Percentiles rank a stretch among this genome's conserved stretches.
Conservation (phyloP, 2,797 vertebrate species). For the Sebastes trivittatus region DNA sequence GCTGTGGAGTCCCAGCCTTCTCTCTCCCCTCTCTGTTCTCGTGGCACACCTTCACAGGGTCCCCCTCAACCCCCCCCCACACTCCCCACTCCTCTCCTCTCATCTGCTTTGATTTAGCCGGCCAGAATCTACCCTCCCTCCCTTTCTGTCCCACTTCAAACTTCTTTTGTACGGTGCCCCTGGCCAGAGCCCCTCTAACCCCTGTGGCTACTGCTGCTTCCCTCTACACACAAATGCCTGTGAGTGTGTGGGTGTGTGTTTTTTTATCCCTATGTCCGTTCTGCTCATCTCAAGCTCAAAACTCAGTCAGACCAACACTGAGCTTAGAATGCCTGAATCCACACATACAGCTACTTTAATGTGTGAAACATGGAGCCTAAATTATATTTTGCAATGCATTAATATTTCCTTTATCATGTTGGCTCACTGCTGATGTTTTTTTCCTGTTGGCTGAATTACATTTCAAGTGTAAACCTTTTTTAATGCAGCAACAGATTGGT, state of each 20-base stretch:
- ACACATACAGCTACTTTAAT: conserved; percentile 3
- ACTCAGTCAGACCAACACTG: conserved; percentile 35
- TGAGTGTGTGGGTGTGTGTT: conserved; percentile 13
- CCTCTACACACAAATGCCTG: conserved; percentile 17
- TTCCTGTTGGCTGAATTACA: background rate
- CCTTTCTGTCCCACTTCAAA: conserved; percentile 69
- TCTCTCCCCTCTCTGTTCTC: conserved; percentile 47
- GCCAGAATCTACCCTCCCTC: conserved; percentile 67
- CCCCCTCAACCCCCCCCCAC: conserved; percentile 25
- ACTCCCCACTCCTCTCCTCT: conserved; percentile 24
- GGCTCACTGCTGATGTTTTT: background rate
- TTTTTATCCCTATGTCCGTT: background rate
- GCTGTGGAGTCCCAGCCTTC: conserved; percentile 33
- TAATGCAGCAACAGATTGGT: no score
- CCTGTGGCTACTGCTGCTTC: conserved; percentile 52
- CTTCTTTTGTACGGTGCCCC: conserved; percentile 72
- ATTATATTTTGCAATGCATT: background rate
- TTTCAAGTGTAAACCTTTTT: no score
- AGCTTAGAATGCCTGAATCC: conserved; percentile 31
- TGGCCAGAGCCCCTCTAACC: conserved; percentile 51
- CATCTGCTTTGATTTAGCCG: conserved; percentile 74
- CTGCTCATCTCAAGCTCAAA: conserved; percentile 21
- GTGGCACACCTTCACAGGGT: conserved; percentile 80
- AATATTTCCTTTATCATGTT: background rate
- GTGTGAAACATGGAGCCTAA: background rate